Base-by-base conservation (phyloP, 2,888 invertebrate species). In the Gerosis bhagava region DNA sequence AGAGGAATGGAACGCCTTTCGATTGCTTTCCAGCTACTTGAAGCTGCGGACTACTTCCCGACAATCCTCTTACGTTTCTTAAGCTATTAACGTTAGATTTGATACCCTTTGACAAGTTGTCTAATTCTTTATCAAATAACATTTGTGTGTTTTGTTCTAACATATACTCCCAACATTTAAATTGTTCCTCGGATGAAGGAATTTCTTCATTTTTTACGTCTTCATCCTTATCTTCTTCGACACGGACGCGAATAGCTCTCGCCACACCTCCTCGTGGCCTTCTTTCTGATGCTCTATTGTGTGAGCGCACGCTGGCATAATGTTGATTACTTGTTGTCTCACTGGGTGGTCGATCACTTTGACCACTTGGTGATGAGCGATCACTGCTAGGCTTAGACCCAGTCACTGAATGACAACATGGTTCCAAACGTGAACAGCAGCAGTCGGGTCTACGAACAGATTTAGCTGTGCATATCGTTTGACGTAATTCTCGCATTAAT, bases 91-190 rank as follows among this genome's bases (percentile, higher is more conserved):
- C 82, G 46, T 81, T 90, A 0, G 91, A 89, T 59, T 90, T 90
- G 12, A 91, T 90, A 0, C 91, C 92, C 67, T 92, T 92, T 0
- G 94, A 93, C 29, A 96, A 79, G 22, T 96, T 95, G 65, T 96
- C 96, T 36, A 96, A 75, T 74, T 97, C 97, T 68, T 96, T 96
- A 74, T 96, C 96, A 64, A 97, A 97, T 1, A 97, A 69, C 70
- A 96, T 87, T 70, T 96, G 96, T 0, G 96, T 96, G 64, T 97
- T 97, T 73, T 96, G 96, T 68, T 97, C 97, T 35, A 97, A 77
- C 96, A 97, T 96, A 64, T 97, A 97, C 63, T 97, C 97, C 97
- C 97, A 97, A 69, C 96, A 97, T 70, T 96, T 95, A 67, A 96
- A 96, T 69, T 96, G 96, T 71, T 97, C 97, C 65, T 96, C 96